Evolutionary conservation across 2,113 vertebrate genomes (phyloP).

Genomic region (Heterotilapia buettikoferi): DNA sequence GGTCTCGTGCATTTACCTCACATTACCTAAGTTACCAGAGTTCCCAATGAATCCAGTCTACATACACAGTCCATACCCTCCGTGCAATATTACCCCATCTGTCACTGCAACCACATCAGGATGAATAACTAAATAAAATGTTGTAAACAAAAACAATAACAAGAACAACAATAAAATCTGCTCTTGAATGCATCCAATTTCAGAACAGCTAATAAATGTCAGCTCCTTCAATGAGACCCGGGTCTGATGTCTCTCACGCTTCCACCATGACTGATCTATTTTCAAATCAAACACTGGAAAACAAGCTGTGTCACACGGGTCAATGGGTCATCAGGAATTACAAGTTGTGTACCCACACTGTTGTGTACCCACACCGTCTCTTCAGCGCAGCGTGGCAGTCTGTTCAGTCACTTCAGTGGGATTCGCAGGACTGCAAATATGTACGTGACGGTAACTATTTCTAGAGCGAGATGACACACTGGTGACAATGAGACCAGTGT

Average conservation of each 20-base stretch:
- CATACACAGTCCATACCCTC: background rate
- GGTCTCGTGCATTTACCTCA: background rate
- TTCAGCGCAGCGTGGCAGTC: background rate
- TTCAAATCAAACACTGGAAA: constrained; percentile 8
- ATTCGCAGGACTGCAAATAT: background rate
- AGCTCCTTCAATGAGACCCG: background rate
- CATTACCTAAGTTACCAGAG: background rate
- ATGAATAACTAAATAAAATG: background rate
- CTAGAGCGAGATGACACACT: background rate
- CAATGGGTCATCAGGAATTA: constrained; percentile 34
- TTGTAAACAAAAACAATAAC: background rate
- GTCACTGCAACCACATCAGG: background rate
- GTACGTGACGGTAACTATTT: background rate
- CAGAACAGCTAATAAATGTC: background rate
- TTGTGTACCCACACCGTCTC: background rate
- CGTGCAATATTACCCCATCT: background rate
- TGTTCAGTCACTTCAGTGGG: background rate
- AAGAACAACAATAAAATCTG: background rate
- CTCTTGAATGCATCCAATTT: background rate
- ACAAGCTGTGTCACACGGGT: background rate
- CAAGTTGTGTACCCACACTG: background rate
- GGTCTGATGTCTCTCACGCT: background rate
- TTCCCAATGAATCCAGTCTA: background rate
- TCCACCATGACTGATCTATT: background rate
- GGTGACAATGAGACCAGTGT: background rate